Evolutionary conservation across 2,797 vertebrate species (phyloP).

Genomic region (Steatocranus sp.): DNA sequence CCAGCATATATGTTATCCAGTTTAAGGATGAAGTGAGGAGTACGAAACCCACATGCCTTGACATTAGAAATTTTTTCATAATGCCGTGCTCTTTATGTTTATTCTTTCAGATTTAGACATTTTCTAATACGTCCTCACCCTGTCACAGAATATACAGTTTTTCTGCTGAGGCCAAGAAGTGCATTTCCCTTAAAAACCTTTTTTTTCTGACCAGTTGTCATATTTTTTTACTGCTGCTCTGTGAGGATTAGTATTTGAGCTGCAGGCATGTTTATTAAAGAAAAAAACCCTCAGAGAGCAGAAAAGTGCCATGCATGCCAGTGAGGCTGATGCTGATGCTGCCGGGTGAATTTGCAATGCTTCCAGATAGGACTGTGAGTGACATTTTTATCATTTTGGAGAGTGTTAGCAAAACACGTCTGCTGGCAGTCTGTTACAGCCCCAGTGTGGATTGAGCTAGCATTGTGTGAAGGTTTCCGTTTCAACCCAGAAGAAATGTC

Average conservation of each 20-base stretch:
- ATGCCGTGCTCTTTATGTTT: background rate
- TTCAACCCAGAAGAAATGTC: constrained; percentile 34
- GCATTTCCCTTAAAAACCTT: constrained; percentile 11
- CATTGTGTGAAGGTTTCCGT: constrained; percentile 35
- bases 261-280: constrained; percentile 34
- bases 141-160: background rate
- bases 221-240: constrained; percentile 18
- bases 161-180: constrained; percentile 23
- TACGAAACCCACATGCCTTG: background rate
- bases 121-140: background rate
- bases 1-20: background rate
- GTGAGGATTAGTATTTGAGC: constrained; percentile 58
- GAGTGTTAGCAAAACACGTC: constrained; percentile 45
- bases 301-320: constrained; percentile 39
- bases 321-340: constrained; percentile 38
- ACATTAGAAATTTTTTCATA: background rate
- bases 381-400: constrained; percentile 51
- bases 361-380: constrained; percentile 32
- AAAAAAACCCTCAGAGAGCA: background rate
- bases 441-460: background rate
- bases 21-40: background rate
- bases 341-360: constrained; percentile 44
- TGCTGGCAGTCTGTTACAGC: constrained; percentile 36
- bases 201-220: constrained; percentile 47
- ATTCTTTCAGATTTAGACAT: background rate